Conservation (phyloP, 2,797 vertebrate species). For the Sphenopsis melanotis region DNA sequence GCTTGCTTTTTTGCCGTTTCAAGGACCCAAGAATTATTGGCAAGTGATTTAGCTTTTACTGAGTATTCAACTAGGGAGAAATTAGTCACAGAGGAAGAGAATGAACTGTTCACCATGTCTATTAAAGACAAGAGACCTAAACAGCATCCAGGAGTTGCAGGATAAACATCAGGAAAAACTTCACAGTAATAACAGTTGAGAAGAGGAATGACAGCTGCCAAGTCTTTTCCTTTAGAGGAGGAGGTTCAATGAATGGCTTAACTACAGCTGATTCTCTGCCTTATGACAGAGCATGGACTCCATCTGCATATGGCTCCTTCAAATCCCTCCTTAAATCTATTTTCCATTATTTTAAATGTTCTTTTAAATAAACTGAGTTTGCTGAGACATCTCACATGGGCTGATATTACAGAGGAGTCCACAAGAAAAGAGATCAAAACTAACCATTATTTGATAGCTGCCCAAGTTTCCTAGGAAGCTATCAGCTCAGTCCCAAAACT, state of each 20-base stretch:
- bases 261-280: background rate
- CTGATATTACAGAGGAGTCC: background rate
- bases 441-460: background rate
- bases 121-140: constrained; percentile 15
- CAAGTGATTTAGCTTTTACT: constrained; percentile 40
- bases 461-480: background rate
- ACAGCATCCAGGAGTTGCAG: background rate
- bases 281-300: background rate
- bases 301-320: background rate
- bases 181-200: background rate
- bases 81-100: constrained; percentile 40
- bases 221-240: background rate
- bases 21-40: constrained; percentile 26
- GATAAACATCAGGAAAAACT: constrained; percentile 14
- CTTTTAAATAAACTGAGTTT: background rate
- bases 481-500: background rate
- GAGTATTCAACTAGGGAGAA: constrained; percentile 3
- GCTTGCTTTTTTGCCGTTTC: background rate
- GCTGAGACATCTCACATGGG: background rate
- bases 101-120: constrained; percentile 1
- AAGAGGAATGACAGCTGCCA: background rate
- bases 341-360: background rate
- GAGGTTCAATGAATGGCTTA: background rate
- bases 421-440: background rate
- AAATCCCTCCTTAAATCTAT: background rate